Conservation (phyloP, 2,113 vertebrate genomes). For the Anolis carolinensis region DNA sequence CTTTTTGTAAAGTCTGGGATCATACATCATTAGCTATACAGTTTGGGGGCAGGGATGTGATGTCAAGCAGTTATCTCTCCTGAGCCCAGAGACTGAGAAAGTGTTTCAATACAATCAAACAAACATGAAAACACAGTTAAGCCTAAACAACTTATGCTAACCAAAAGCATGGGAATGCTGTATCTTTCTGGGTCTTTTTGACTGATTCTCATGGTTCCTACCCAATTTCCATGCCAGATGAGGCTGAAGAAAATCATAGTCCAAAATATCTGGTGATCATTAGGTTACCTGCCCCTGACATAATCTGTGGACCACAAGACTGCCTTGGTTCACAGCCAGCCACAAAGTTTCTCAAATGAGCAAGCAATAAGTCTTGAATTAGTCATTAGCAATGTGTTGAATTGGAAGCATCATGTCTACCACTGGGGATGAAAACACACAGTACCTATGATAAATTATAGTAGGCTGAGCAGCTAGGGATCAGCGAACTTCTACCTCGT, state of each 20-base stretch:
- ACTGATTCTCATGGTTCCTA: no score
- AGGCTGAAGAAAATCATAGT: no score
- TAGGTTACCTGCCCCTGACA: no score
- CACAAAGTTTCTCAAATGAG: not conserved
- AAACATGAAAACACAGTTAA: not conserved
- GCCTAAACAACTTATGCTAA: no score
- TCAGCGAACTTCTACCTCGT: not conserved
- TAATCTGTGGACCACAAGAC: no score
- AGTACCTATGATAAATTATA: not conserved
- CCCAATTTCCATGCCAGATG: no score
- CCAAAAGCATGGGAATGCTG: no score
- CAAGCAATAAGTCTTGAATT: constrained; percentile 56
- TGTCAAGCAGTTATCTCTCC: not conserved
- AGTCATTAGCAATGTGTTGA: constrained; percentile 47
- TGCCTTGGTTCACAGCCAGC: constrained; percentile 51
- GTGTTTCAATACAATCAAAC: not conserved
- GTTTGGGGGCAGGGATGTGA: not conserved
- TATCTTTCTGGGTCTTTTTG: no score
- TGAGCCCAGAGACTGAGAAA: not conserved
- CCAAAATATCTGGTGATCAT: no score
- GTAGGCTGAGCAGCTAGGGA: not conserved
- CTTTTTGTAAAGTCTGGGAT: not conserved
- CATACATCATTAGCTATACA: not conserved
- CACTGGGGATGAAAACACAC: not conserved
- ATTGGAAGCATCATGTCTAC: constrained; percentile 37